Evolutionary conservation across 2,113 vertebrate genomes (phyloP), one percentile per base, ranked within the genome.

Genomic region (Centropus unirufus): DNA sequence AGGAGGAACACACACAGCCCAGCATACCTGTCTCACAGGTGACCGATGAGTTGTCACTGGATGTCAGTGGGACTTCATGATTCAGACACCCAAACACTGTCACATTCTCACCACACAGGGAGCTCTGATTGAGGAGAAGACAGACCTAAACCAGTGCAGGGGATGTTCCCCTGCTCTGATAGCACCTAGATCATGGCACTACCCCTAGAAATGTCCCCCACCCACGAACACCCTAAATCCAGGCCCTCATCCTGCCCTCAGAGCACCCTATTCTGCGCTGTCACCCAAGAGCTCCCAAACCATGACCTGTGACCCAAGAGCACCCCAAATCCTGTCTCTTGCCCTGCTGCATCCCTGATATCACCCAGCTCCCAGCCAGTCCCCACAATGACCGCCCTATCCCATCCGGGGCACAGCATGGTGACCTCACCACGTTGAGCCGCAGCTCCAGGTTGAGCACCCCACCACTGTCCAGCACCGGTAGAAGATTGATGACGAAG

Each of bases 401-500:
- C 42, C 42, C n/a, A 0, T 16, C 23, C 4, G 2, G 5, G 21
- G 12, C 8, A 0, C 26, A 51, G 42, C 8, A 1, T 18, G 42
- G 46, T 30, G 44, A 96, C 98, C 96, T 98, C 97, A 99, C 99
- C 98, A 96, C 96, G 3, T 99, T 99, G 77, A 99, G 98, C 82
- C 98, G 98, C 69, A 99, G 98, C 98, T 99, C 99, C 98, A 99
- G 97, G 97, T 99, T 99, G 85, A 99, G 98, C 86, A 99, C 99
- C 0, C 99, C 99, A 27, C 99, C 99, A 3, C 99, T 99, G 98
- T 99, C 99, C 92, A 99, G 97, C 68, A 99, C 99, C 0, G 99
- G 99, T 96, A 99, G 98, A 51, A 99, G 98, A 95, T 98, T 98
- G 97, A 99, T 98, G 92, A 98, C 98, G 5, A 99, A 99, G 96